These are phyloP conservation scores for Neosilurus hyrtlii DNA, from an alignment of 2,797 vertebrate species.

Conservation along the genomic window DNA sequence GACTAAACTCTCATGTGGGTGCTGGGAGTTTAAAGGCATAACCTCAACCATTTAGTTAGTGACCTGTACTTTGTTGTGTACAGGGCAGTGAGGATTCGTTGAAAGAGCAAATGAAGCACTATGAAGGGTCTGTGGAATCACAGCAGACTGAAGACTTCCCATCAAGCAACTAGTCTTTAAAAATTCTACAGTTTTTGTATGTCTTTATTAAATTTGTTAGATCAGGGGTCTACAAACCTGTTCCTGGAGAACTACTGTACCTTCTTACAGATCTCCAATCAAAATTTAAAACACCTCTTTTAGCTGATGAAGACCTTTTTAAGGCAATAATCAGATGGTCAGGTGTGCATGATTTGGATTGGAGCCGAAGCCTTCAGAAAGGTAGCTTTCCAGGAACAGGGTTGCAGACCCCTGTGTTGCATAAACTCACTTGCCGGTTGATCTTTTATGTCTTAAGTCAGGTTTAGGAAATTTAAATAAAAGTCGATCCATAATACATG, in stretches of 20 bases:
- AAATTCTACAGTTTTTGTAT: neutral
- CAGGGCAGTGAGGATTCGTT: conserved; percentile 62
- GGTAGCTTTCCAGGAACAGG: too few species aligned
- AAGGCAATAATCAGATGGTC: too few species aligned
- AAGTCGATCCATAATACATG: neutral
- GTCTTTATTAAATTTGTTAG: neutral
- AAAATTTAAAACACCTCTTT: too few species aligned
- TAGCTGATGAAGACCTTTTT: too few species aligned
- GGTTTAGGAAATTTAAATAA: neutral
- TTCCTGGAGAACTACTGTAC: too few species aligned
- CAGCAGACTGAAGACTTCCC: conserved; percentile 58
- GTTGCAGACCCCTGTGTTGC: too few species aligned
- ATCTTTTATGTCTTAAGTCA: too few species aligned
- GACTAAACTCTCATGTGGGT: neutral
- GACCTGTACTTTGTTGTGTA: conserved; percentile 31
- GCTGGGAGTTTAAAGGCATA: neutral
- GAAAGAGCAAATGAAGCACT: conserved; percentile 53
- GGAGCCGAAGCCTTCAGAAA: too few species aligned
- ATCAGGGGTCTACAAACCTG: too few species aligned
- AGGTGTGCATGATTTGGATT: too few species aligned
- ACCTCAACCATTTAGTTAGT: neutral
- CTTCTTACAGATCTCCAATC: too few species aligned
- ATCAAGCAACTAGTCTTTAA: neutral
- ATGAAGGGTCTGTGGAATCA: conserved; percentile 66
- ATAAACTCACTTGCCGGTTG: too few species aligned